These are phyloP conservation scores for Megastigmus dorsalis DNA, from an alignment of 2,888 invertebrate species.

Conservation along the genomic window DNA sequence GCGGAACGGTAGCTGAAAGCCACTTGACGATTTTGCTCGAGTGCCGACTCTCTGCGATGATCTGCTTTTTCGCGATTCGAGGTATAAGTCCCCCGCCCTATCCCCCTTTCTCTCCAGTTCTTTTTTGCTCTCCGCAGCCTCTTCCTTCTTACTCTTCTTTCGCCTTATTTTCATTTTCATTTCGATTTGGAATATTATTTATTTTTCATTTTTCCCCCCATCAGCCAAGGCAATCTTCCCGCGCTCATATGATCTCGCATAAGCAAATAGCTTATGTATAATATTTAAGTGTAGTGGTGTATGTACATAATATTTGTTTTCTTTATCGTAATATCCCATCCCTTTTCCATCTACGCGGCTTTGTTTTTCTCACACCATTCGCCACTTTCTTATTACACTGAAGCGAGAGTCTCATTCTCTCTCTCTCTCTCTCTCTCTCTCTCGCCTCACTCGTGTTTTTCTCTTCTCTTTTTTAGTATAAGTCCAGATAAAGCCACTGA, in stretches of 20 bases:
- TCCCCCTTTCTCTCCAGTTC: no score
- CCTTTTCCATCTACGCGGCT: not conserved
- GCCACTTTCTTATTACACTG: not conserved
- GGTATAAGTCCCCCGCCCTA: no score
- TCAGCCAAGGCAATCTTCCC: no score
- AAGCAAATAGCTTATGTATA: no score
- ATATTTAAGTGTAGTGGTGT: no score
- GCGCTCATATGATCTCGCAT: no score
- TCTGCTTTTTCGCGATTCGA: constrained; percentile 1
- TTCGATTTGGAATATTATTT: no score
- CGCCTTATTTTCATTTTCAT: not conserved
- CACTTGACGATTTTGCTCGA: not conserved
- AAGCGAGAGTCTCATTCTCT: constrained; percentile 7
- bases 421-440: not conserved
- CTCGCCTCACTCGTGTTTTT: constrained; percentile 28
- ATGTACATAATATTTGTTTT: no score
- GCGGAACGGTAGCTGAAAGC: not conserved
- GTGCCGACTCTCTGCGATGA: not conserved
- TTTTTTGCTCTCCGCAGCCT: no score
- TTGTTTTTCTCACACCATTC: constrained; percentile 12
- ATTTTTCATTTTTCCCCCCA: not conserved
- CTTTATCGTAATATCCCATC: no score
- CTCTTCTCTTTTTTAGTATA: no score
- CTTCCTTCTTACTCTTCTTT: not conserved
- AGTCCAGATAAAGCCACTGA: no score